Evolutionary conservation across 2,888 invertebrate genomes (phyloP), one percentile per base, ranked within the genome.

Genomic region (Metacarcinus magister): DNA sequence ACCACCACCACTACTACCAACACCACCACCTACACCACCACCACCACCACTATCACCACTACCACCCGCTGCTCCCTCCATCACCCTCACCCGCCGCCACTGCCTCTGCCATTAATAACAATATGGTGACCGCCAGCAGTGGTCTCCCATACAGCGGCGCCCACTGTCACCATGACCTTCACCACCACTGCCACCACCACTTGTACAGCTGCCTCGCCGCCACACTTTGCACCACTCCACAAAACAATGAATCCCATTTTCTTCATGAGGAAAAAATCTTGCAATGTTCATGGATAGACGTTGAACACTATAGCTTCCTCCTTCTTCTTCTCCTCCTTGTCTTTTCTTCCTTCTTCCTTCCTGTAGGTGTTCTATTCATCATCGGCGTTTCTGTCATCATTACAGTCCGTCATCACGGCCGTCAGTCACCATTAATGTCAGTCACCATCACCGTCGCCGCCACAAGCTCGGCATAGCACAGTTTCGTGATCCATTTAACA

Each of bases 391-490:
- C 82, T 82, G 82, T 82, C 82, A 82, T 82, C 82, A 82, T 82
- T 32, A 82, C 82, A 13, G 82, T 32, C 82, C 32, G 82, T 82
- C 82, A 82, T 82, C 82, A 82, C 82, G 32, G 82, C 82, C 82
- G 82, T 82, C 82, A 82, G 13, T 82, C 82, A 82, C 82, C 82
- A 82, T 82, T 82, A 82, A 28, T 82, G 82, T 82, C 82, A 32
- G 23, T 82, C 82, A 82, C 32, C 32, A 82, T 82, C 82, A 82
- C 82, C 82, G 13, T 32, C 82, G 82, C 82, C 32, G 28, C 82
- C 82, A 82, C 28, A 82, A 32, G 13, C 82, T 82, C 82, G 32
- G 23, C 67, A 2, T 23, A 32, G 32, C 8, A 16, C 54, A 54
- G 16, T 82, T 82, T 32, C 82, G 32, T 82, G 82, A 32, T 82